Evolutionary conservation across 1,140 invertebrate species (phyloP).

Genomic region (Drosophila punjabiensis): DNA sequence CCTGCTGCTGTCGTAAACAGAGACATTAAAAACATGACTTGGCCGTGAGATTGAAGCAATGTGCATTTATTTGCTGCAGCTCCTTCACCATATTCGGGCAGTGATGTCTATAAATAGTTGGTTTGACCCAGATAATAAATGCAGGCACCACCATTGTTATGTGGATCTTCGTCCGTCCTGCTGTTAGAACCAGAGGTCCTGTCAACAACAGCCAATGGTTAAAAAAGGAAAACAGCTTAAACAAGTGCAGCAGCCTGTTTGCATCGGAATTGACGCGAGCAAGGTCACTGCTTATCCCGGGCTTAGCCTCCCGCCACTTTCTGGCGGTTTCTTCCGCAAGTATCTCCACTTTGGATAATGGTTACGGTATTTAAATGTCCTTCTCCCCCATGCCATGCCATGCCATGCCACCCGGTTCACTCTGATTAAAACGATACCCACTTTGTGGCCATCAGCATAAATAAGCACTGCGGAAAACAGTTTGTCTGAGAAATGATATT

Average conservation of each 20-base stretch:
- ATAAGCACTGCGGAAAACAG: slow-evolving; percentile 18
- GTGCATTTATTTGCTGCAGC: slow-evolving; percentile 19
- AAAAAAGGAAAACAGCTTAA: slow-evolving; percentile 13
- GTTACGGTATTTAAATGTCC: slow-evolving; percentile 44
- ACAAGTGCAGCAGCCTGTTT: slow-evolving; percentile 36
- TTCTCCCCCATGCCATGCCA: not conserved
- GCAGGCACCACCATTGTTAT: not conserved
- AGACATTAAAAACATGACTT: slow-evolving; percentile 46
- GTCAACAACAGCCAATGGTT: slow-evolving; percentile 12
- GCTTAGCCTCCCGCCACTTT: slow-evolving; percentile 19
- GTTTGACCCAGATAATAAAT: slow-evolving; percentile 30
- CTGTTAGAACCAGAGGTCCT: slow-evolving; percentile 19
- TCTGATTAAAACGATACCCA: slow-evolving; percentile 40
- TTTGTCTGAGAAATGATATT: not conserved
- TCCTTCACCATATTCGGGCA: slow-evolving; percentile 23
- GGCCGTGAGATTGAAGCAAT: slow-evolving; percentile 31
- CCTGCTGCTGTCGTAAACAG: slow-evolving; percentile 42
- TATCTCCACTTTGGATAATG: slow-evolving; percentile 33
- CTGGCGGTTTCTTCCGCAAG: slow-evolving; percentile 7
- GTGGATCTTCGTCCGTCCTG: not conserved
- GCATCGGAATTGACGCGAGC: slow-evolving; percentile 23
- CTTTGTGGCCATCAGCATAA: slow-evolving; percentile 43
- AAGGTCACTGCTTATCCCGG: slow-evolving; percentile 35
- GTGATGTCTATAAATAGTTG: slow-evolving; percentile 33
- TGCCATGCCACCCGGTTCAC: not conserved